Evolutionary conservation across 2,113 vertebrate genomes (phyloP).

Genomic region (Pelecanoides urinatrix): DNA sequence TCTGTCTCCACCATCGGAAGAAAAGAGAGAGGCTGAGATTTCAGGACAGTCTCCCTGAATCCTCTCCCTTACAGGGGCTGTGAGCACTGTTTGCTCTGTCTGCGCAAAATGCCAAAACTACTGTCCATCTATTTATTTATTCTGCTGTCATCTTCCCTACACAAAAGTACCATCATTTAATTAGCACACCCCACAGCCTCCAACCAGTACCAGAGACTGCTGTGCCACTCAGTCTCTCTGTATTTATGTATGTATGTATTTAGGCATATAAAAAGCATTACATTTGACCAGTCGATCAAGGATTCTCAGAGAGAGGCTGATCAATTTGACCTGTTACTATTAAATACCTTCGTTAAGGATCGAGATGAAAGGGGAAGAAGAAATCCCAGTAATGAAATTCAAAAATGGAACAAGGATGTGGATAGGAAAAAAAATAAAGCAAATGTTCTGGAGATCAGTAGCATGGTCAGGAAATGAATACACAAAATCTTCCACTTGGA

Average conservation of each 20-base stretch:
- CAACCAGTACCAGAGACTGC: no score
- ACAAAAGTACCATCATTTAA: not conserved
- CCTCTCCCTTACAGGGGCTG: not conserved
- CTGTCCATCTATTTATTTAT: not conserved
- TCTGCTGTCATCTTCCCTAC: not conserved
- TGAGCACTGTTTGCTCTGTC: not conserved
- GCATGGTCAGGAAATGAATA: conserved; percentile 11
- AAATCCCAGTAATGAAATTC: not conserved
- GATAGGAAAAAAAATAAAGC: not conserved
- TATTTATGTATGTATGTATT: accelerated
- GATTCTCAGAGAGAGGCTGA: not conserved
- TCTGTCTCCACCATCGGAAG: not conserved
- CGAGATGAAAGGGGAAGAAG: not conserved
- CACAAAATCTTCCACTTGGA: conserved; percentile 17
- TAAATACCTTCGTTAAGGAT: not conserved
- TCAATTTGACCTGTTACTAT: not conserved
- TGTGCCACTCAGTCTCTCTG: not conserved
- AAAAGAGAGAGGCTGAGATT: not conserved
- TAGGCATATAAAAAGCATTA: not conserved
- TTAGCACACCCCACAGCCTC: no score
- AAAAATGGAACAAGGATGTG: not conserved
- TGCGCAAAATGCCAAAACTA: not conserved
- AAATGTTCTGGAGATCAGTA: not conserved
- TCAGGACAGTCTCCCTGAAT: not conserved
- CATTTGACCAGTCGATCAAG: not conserved